A percentile compares a stretch with the other conserved stretches of the same genome.
phyloP scores from a whole-genome alignment of 2,113 vertebrate species.

The Sigmodon hispidus region DNA sequence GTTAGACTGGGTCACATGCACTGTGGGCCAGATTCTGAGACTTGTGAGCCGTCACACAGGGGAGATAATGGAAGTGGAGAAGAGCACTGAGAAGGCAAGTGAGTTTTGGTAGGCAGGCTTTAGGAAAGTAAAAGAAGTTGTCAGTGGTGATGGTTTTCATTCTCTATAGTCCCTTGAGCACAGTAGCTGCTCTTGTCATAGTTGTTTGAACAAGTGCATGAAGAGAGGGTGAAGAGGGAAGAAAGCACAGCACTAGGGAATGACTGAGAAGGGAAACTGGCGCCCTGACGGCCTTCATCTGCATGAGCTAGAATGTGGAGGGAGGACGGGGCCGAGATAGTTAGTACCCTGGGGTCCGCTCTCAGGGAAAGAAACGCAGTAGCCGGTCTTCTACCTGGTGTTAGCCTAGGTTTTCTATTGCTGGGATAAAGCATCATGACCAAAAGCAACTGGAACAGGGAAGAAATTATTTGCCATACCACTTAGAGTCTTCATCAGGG shows the following conservation, averaged over 20 bases:
- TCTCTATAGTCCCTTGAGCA: background rate
- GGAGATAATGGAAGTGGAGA: background rate
- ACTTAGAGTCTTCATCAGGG: background rate
- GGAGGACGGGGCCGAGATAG: background rate
- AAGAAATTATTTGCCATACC: background rate
- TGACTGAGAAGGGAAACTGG: background rate
- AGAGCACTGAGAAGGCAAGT: background rate
- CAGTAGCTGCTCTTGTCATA: background rate
- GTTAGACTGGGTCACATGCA: background rate
- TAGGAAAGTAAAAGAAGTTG: background rate
- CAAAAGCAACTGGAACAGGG: background rate
- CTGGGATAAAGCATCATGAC: background rate
- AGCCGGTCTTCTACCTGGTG: background rate
- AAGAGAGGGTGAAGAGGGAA: background rate
- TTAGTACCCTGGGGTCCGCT: too few relatives aligned
- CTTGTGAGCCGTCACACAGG: background rate
- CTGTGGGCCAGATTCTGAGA: background rate
- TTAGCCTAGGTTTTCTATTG: background rate
- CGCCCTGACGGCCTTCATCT: background rate
- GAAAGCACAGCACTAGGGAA: background rate
- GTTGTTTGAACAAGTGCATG: background rate
- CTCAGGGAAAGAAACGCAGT: too few relatives aligned
- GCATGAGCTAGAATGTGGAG: background rate
- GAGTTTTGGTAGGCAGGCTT: background rate
- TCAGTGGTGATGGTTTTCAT: background rate